phyloP scores from a whole-genome alignment of 1,140 invertebrate species.

The Cepaea nemoralis region DNA sequence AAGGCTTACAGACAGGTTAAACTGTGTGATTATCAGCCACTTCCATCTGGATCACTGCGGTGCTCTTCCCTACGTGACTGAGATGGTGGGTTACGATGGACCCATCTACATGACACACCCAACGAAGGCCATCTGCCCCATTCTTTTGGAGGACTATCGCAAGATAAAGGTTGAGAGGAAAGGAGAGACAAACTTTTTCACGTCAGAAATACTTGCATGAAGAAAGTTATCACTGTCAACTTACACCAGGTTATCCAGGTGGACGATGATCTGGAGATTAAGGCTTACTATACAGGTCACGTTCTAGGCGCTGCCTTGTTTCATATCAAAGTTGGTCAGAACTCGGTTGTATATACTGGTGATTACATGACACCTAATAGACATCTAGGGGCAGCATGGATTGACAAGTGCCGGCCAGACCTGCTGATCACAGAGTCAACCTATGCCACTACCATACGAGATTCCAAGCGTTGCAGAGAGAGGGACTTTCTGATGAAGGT shows the following conservation, averaged over 20 bases:
- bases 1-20: constrained; percentile 91
- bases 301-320: constrained; percentile 99
- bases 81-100: constrained; percentile 96
- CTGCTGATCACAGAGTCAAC: constrained; percentile 98
- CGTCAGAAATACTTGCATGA: constrained; percentile 99
- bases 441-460: constrained; percentile 98
- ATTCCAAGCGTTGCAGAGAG: constrained; percentile 96
- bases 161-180: constrained; percentile 95
- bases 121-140: constrained; percentile 99
- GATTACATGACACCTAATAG: constrained; percentile 99
- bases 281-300: constrained; percentile 99
- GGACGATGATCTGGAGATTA: constrained; percentile 96
- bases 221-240: constrained; percentile 97
- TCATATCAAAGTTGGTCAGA: constrained; percentile 92
- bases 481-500: constrained; percentile 99
- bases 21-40: constrained; percentile 99
- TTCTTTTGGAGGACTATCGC: constrained; percentile 87
- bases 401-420: constrained; percentile 97
- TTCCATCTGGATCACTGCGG: constrained; percentile 99
- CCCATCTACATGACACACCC: constrained; percentile 99
- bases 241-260: constrained; percentile 98
- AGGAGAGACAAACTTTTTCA: constrained; percentile 99
- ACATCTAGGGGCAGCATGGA: constrained; percentile 98
- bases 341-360: constrained; percentile 99
- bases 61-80: constrained; percentile 97